Evolutionary conservation across 2,888 invertebrate species (phyloP).

Genomic region (Allophyes oxyacanthae): DNA sequence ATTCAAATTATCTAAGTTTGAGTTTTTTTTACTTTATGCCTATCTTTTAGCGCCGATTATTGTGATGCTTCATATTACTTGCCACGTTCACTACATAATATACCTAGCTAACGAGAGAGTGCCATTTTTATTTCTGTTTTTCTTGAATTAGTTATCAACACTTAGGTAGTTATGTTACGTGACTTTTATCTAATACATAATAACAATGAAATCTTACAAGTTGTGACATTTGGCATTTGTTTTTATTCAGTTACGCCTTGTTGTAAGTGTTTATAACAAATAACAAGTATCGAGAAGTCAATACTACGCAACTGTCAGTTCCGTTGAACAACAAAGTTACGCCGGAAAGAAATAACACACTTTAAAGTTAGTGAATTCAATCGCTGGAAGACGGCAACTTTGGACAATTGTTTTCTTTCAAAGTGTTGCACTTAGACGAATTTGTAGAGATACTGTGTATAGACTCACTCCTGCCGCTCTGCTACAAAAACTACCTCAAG

Average conservation of each 20-base stretch:
- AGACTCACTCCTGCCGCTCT: conserved; percentile 29
- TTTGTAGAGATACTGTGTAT: conserved; percentile 66
- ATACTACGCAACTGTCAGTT: conserved; percentile 75
- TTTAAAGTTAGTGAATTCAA: conserved; percentile 85
- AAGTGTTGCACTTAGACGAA: conserved; percentile 75
- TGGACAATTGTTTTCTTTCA: conserved; percentile 82
- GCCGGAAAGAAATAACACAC: conserved; percentile 83
- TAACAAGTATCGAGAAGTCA: conserved; percentile 67
- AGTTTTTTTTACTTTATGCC: too few species aligned
- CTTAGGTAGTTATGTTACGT: too few species aligned
- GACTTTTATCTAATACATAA: conserved; percentile 22
- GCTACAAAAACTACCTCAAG: conserved; percentile 54
- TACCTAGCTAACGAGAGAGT: too few species aligned
- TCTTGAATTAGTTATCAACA: too few species aligned
- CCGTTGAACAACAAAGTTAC: conserved; percentile 76
- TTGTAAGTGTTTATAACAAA: conserved; percentile 59
- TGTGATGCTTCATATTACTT: too few species aligned
- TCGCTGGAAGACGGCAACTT: conserved; percentile 81
- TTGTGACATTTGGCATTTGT: conserved; percentile 38
- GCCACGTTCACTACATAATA: too few species aligned
- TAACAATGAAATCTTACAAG: conserved; percentile 35
- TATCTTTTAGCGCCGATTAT: too few species aligned
- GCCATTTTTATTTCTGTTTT: too few species aligned
- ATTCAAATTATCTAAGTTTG: too few species aligned
- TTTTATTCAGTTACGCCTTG: conserved; percentile 47